These are phyloP conservation scores for Pandemis heparana DNA, from an alignment of 2,888 invertebrate genomes.

Conservation along the genomic window DNA sequence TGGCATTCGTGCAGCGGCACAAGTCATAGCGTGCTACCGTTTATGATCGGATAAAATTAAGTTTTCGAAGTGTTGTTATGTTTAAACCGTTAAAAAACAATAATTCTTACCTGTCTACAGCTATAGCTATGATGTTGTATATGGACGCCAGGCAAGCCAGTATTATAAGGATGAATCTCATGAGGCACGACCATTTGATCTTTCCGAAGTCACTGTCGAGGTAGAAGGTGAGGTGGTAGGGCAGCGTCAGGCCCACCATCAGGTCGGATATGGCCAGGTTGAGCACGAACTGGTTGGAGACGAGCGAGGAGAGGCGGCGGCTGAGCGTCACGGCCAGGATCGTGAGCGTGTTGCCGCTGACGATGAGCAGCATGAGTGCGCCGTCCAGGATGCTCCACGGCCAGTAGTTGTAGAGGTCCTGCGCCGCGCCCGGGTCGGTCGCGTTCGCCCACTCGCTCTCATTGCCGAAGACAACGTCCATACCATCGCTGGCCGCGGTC, in stretches of 20 bases:
- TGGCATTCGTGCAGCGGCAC: slow-evolving; percentile 30
- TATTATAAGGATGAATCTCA: slow-evolving; percentile 90
- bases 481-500: slow-evolving; percentile 82
- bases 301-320: slow-evolving; percentile 88
- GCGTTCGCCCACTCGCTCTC: slow-evolving; percentile 71
- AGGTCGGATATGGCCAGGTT: slow-evolving; percentile 92
- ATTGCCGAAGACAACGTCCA: slow-evolving; percentile 79
- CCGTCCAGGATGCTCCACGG: slow-evolving; percentile 89
- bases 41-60: slow-evolving; percentile 24
- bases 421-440: slow-evolving; percentile 62
- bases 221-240: slow-evolving; percentile 92
- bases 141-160: slow-evolving; percentile 92
- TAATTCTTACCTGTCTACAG: slow-evolving; percentile 87
- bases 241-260: slow-evolving; percentile 91
- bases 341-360: slow-evolving; percentile 91
- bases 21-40: slow-evolving; percentile 32
- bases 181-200: slow-evolving; percentile 87
- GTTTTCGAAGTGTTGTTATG: slow-evolving; percentile 6
- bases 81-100: slow-evolving; percentile 34
- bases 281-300: slow-evolving; percentile 92
- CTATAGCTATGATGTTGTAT: slow-evolving; percentile 91
- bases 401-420: slow-evolving; percentile 79
- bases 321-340: slow-evolving; percentile 90
- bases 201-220: slow-evolving; percentile 86
- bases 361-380: slow-evolving; percentile 87